phyloP scores from a whole-genome alignment of 2,797 vertebrate species.

The Tauraco hartlaubi region DNA sequence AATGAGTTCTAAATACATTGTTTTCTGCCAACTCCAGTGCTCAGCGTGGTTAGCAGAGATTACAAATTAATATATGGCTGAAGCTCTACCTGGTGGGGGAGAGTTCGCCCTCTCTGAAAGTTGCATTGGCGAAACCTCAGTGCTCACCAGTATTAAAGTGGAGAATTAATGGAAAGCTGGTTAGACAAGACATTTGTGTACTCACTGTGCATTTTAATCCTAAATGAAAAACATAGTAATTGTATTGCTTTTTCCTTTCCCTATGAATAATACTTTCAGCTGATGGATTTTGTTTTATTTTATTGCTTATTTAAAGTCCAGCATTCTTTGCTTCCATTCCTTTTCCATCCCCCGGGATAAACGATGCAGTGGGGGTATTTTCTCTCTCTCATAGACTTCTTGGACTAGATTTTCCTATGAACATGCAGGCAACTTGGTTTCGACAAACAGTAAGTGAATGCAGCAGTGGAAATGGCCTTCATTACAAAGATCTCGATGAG shows the following conservation, averaged over 20 bases:
- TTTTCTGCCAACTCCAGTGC: not conserved
- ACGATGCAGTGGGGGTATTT: not conserved
- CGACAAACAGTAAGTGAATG: not conserved
- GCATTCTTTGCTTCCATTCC: not conserved
- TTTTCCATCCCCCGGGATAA: not conserved
- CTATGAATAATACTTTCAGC: not conserved
- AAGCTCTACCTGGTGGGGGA: not conserved
- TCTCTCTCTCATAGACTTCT: not conserved
- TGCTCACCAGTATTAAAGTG: not conserved
- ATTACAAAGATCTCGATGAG: not conserved
- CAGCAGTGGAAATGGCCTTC: conserved; percentile 7
- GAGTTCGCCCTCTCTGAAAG: not conserved
- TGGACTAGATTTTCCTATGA: conserved; percentile 27
- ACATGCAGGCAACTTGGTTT: not conserved
- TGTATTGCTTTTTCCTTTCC: conserved; percentile 17
- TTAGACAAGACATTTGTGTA: not conserved
- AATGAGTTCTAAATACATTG: conserved; percentile 22
- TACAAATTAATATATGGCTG: not conserved
- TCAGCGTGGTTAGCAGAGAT: conserved; percentile 19
- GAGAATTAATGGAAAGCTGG: not conserved
- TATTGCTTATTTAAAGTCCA: conserved; percentile 5
- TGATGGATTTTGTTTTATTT: not conserved
- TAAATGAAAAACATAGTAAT: conserved; percentile 19
- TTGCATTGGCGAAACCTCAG: conserved; percentile 2
- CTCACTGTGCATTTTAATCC: conserved; percentile 27